These are phyloP conservation scores for Ernsta delagoae DNA, from an alignment of 2,888 invertebrate genomes.

Conservation along the genomic window DNA sequence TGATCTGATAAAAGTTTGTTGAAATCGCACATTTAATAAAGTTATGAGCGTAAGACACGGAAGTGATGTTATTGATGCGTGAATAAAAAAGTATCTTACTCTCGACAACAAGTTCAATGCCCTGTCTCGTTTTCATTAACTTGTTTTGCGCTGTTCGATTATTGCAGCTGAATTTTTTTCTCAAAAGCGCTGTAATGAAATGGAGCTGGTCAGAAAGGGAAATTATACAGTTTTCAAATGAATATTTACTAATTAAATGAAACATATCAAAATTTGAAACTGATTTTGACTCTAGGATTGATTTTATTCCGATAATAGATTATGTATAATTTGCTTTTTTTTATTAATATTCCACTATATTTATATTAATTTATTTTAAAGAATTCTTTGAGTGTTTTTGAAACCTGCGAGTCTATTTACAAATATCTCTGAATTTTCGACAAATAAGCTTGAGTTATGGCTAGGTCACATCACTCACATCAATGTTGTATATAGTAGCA, in stretches of 20 bases:
- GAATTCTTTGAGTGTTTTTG: too few relatives aligned
- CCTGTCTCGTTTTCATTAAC: constrained; percentile 78
- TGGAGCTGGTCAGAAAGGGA: neutral
- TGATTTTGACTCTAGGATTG: too few relatives aligned
- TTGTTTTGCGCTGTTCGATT: constrained; percentile 48
- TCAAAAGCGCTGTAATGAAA: neutral
- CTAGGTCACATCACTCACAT: neutral
- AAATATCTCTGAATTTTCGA: too few relatives aligned
- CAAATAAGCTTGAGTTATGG: neutral
- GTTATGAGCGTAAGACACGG: constrained; percentile 33
- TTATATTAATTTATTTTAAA: too few relatives aligned
- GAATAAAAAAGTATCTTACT: constrained; percentile 31
- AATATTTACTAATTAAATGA: too few relatives aligned
- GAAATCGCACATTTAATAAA: constrained; percentile 15
- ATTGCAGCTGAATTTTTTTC: constrained; percentile 6
- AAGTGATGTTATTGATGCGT: constrained; percentile 23
- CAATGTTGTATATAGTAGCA: too few relatives aligned
- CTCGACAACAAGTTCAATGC: constrained; percentile 65
- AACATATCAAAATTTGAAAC: too few relatives aligned
- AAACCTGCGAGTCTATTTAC: too few relatives aligned
- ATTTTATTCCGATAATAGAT: too few relatives aligned
- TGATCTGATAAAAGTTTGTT: constrained; percentile 29
- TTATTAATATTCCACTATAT: too few relatives aligned
- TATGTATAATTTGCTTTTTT: too few relatives aligned
- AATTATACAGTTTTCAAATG: too few relatives aligned